phyloP scores from a whole-genome alignment of 23 tunicate species.

The Styela plicata region DNA sequence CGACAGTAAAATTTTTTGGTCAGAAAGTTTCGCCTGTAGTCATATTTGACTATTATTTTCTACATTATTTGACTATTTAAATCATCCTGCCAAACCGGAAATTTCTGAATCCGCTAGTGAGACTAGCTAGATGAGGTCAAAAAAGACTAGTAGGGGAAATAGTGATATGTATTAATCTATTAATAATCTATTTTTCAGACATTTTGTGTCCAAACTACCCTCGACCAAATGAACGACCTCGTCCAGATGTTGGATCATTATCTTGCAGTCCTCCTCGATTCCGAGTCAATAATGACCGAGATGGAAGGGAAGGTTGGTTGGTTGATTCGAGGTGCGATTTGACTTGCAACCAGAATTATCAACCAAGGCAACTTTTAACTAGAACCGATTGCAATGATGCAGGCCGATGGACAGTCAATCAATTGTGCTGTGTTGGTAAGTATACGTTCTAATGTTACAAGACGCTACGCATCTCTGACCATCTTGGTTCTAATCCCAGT shows the following conservation, averaged over 20 bases:
- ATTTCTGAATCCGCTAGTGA: too few species aligned
- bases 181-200: neutral
- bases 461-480: too few species aligned
- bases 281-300: neutral
- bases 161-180: neutral
- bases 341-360: neutral
- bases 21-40: too few species aligned
- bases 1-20: too few species aligned
- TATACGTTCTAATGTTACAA: too few species aligned
- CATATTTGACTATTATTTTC: too few species aligned
- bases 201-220: neutral
- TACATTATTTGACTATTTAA: too few species aligned
- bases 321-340: neutral
- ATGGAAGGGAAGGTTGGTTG: conserved; percentile 6
- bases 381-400: neutral
- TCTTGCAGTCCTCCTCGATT: neutral
- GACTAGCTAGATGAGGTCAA: too few species aligned
- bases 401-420: neutral
- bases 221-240: neutral
- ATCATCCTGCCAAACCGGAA: too few species aligned
- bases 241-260: conserved; percentile 7
- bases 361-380: neutral
- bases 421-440: conserved; percentile 11
- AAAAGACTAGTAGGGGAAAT: too few species aligned
- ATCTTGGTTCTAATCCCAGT: too few species aligned